Evolutionary conservation across 2,113 vertebrate species (phyloP).

Genomic region (Dicerorhinus sumatrensis): DNA sequence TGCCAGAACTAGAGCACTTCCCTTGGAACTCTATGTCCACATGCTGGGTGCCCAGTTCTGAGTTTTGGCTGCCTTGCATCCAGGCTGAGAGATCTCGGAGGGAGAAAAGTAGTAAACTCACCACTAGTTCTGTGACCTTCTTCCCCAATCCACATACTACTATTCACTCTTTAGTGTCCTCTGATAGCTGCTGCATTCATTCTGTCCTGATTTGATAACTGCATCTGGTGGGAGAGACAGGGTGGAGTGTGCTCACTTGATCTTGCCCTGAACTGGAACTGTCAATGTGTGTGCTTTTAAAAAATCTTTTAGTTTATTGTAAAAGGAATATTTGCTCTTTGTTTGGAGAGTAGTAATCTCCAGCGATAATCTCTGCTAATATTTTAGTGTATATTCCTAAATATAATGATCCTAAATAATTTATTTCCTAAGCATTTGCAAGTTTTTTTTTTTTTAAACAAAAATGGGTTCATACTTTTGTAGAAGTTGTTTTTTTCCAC

Average conservation of each 20-base stretch:
- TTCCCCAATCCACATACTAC: rapidly evolving
- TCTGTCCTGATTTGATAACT: not conserved
- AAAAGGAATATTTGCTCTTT: not conserved
- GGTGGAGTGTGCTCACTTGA: not conserved
- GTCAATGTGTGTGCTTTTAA: not conserved
- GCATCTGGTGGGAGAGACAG: not conserved
- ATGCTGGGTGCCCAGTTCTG: not conserved
- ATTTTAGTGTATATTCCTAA: not conserved
- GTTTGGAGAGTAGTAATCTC: slow-evolving; percentile 27
- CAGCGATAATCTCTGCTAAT: not conserved
- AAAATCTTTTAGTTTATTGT: not conserved
- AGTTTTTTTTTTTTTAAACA: not conserved
- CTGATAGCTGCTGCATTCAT: not conserved
- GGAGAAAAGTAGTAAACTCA: not conserved
- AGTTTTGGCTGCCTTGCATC: not conserved
- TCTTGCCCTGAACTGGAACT: not conserved
- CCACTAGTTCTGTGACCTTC: not conserved
- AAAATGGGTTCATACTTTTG: not conserved
- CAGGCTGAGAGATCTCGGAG: not conserved
- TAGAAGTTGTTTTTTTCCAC: not conserved
- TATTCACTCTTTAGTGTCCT: not conserved
- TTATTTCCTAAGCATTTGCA: not conserved
- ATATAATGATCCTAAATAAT: not conserved
- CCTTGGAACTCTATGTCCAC: not conserved
- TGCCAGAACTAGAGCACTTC: not conserved